These are phyloP conservation scores for Scomberomorus guttatus DNA, from an alignment of 2,797 vertebrate genomes.

Conservation along the genomic window DNA sequence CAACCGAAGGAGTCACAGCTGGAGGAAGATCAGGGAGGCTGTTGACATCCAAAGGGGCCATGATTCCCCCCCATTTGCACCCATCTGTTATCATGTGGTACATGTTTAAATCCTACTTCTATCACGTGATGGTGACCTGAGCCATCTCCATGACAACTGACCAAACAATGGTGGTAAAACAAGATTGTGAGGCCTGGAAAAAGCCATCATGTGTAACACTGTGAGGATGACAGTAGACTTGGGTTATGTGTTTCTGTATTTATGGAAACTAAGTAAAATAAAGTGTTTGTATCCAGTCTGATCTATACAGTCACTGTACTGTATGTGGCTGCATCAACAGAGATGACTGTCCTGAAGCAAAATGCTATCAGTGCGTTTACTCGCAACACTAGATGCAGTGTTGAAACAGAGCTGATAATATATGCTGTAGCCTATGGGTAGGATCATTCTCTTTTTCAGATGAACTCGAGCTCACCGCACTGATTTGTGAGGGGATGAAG, in stretches of 20 bases:
- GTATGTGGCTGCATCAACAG: neutral
- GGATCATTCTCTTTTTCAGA: neutral
- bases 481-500: constrained; percentile 1
- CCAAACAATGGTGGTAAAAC: neutral
- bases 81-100: no score
- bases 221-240: neutral
- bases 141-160: neutral
- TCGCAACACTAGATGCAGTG: neutral
- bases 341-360: neutral
- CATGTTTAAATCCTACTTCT: no score
- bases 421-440: constrained; percentile 16
- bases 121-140: neutral
- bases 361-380: neutral
- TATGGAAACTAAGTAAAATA: neutral
- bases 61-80: no score
- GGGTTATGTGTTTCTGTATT: neutral
- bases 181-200: neutral
- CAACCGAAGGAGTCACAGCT: no score
- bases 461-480: neutral
- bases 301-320: neutral
- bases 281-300: neutral
- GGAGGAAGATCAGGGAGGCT: no score
- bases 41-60: no score
- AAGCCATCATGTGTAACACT: neutral
- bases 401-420: constrained; percentile 11